Percentiles rank a stretch among this genome's conserved stretches.
Evolutionary conservation across 1,140 invertebrate species (phyloP).

Genomic region (Drosophila yakuba): DNA sequence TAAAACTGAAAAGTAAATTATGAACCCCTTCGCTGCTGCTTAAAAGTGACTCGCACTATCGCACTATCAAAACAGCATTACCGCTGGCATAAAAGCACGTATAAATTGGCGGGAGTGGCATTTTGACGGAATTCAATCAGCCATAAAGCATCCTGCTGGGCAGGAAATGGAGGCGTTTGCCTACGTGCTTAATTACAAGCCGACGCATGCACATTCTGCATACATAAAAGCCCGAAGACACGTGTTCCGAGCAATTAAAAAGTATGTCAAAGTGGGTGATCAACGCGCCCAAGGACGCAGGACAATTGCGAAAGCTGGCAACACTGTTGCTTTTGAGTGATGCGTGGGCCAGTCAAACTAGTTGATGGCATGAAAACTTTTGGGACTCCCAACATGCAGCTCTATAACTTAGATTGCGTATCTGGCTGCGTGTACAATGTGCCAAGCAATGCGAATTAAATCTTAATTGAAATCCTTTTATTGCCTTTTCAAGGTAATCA

Average conservation of each 20-base stretch:
- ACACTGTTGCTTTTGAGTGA: slow-evolving; percentile 22
- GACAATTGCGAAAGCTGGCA: slow-evolving; percentile 14
- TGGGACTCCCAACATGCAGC: not conserved
- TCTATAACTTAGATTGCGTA: slow-evolving; percentile 10
- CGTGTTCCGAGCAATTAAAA: slow-evolving; percentile 75
- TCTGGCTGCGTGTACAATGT: not conserved
- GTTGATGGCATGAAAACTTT: not conserved
- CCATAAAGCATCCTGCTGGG: slow-evolving; percentile 30
- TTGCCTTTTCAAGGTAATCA: too few species aligned
- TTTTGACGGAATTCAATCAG: slow-evolving; percentile 80
- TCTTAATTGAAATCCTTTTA: too few species aligned
- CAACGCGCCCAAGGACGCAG: slow-evolving; percentile 3
- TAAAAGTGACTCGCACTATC: not conserved
- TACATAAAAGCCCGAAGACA: slow-evolving; percentile 31
- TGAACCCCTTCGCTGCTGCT: not conserved
- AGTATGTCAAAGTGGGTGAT: slow-evolving; percentile 43
- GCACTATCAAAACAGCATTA: not conserved
- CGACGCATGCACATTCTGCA: slow-evolving; percentile 36
- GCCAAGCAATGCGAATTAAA: too few species aligned
- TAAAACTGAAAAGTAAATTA: slow-evolving; percentile 18
- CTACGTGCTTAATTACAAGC: slow-evolving; percentile 77
- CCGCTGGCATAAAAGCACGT: slow-evolving; percentile 22
- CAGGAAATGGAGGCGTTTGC: slow-evolving; percentile 31
- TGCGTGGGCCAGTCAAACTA: not conserved
- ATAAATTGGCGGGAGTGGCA: slow-evolving; percentile 21